Evolutionary conservation across 2,797 vertebrate species (phyloP).

Genomic region (Hypotaenidia philippensis): DNA sequence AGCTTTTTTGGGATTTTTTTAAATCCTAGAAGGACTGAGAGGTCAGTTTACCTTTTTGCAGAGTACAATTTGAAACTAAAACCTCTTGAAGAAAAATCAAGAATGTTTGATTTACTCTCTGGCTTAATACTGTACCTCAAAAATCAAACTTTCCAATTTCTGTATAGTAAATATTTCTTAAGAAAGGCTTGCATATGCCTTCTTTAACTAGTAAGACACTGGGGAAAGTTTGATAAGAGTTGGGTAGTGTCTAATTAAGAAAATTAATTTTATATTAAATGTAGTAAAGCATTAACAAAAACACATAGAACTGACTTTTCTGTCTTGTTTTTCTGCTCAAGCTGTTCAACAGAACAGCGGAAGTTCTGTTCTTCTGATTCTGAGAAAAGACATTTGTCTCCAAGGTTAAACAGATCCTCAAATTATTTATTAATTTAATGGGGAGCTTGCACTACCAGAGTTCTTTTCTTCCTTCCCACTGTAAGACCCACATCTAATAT

Average conservation of each 20-base stretch:
- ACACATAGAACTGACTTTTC: neutral
- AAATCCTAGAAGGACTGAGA: neutral
- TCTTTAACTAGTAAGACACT: neutral
- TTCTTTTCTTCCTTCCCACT: neutral
- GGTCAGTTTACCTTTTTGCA: neutral
- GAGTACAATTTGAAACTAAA: neutral
- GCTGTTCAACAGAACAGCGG: neutral
- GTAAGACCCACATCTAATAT: neutral
- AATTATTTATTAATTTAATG: neutral
- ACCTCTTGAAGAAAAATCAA: neutral
- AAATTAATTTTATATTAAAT: neutral
- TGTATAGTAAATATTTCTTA: neutral
- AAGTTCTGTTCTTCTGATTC: neutral
- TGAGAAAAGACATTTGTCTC: neutral
- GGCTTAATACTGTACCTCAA: neutral
- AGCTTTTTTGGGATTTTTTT: neutral
- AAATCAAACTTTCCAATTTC: neutral
- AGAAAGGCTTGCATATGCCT: neutral
- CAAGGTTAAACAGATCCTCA: neutral
- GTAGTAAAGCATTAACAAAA: neutral
- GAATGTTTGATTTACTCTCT: neutral
- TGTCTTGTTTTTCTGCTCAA: neutral
- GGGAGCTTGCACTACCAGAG: neutral
- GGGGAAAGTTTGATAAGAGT: neutral
- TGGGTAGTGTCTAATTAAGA: neutral